Evolutionary conservation across 1,140 invertebrate species (phyloP), one percentile per base, ranked within the genome.

Genomic region (Panagrolaimus sp.): DNA sequence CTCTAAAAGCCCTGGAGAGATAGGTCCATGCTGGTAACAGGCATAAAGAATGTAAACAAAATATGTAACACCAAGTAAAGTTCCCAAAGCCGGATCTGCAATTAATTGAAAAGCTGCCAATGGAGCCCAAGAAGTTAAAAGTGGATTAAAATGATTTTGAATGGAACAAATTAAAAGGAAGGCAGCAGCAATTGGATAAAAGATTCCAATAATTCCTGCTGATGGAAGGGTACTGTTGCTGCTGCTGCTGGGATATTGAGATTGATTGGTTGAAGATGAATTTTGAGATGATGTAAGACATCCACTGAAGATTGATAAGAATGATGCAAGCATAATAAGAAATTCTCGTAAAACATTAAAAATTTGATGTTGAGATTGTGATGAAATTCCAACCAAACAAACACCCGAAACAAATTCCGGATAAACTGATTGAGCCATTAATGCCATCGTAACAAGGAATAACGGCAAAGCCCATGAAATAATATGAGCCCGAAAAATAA

Each of bases 371-470:
- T 72, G 45, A 15, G 48, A 43, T 14, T 69, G 70, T 17, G 71
- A 28, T 38, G 28, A 48, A n/a, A 32, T 72, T 24, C 71, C 71
- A 14, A 73, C 69, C 10, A 73, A 43, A 44, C 71, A 73, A 3
- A 73, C 38, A n/a, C 71, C 71, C 4, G 58, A 72, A 24, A 73
- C 68, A 14, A 52, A 73, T n/a, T 73, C 71, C 4, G 71, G 63
- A 28, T 73, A 26, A 21, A 71, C 47, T 7, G 71, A 64, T 63
- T 74, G 71, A 9, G 64, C 71, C 71, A 73, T 73, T 14, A 73
- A 43, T 1, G 71, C 71, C 15, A 73, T 55, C 7, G 63, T 74
- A 7, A 68, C 52, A 26, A 73, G 32, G 28, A 66, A 68, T 12
- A 73, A 46, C 5, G 71, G 72, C 21, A 64, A 52, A 28, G 71